Conservation (phyloP, 2,797 vertebrate species). For the Enteromius trimaculatus region DNA sequence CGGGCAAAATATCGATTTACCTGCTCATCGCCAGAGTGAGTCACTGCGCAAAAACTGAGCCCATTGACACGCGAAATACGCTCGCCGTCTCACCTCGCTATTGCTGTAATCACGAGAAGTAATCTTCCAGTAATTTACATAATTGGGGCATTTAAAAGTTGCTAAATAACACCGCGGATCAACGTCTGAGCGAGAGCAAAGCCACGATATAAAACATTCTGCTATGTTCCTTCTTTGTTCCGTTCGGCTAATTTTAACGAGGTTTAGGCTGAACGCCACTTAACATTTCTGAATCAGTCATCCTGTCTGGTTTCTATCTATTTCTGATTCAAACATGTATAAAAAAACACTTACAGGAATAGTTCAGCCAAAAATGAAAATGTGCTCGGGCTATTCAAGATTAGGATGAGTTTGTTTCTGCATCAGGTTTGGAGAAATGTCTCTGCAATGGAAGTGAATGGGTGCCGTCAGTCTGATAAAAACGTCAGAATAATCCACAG, state of each 20-base stretch:
- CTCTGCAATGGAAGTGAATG: neutral
- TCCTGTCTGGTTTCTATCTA: neutral
- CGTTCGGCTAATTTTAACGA: neutral
- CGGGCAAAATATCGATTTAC: slow-evolving; percentile 80
- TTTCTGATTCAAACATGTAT: slow-evolving; percentile 13
- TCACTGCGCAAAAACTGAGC: slow-evolving; percentile 65
- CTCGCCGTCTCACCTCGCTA: slow-evolving; percentile 55
- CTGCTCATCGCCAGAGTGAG: slow-evolving; percentile 71
- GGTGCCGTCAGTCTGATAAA: neutral
- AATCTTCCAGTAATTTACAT: slow-evolving; percentile 31
- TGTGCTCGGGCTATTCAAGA: neutral
- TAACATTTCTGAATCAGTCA: neutral
- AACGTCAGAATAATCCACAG: neutral
- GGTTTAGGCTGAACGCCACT: neutral
- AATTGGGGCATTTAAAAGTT: slow-evolving; percentile 45
- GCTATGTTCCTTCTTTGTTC: neutral
- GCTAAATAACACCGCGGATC: neutral
- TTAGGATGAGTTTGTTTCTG: neutral
- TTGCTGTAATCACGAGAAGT: slow-evolving; percentile 54
- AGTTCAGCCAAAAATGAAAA: neutral
- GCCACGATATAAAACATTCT: neutral
- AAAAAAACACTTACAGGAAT: slow-evolving; percentile 13
- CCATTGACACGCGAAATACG: slow-evolving; percentile 58
- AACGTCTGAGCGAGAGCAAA: neutral
- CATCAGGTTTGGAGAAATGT: neutral